Percentiles rank a stretch among this genome's conserved stretches.
Conservation (phyloP, 1,140 invertebrate genomes). For the Bathynomus jamesi region DNA sequence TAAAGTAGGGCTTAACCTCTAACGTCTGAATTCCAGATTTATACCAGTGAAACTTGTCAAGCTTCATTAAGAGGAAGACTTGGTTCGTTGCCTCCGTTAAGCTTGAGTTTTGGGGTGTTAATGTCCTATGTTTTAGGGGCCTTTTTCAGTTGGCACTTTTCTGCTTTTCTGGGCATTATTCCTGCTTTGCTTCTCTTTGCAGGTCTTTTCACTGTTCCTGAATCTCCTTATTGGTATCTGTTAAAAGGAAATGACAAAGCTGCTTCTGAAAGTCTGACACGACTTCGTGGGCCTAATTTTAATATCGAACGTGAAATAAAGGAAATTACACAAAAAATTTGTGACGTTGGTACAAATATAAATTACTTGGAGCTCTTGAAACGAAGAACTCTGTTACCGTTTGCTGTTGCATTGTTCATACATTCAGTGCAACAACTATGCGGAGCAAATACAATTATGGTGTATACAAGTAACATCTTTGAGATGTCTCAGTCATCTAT, state of each 20-base stretch:
- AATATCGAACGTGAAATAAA: conserved; percentile 5
- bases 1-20: too few relatives aligned
- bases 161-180: conserved; percentile 11
- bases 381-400: conserved; percentile 17
- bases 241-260: conserved; percentile 10
- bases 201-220: conserved; percentile 4
- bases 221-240: conserved; percentile 25
- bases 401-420: conserved; percentile 17
- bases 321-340: conserved; percentile 18
- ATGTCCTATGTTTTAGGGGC: conserved; percentile 11
- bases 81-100: conserved; percentile 9
- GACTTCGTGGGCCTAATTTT: conserved; percentile 18
- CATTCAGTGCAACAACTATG: conserved; percentile 21
- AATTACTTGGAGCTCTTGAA: conserved; percentile 15
- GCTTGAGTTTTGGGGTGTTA: conserved; percentile 17
- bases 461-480: conserved; percentile 24
- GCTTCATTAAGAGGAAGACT: conserved; percentile 8
- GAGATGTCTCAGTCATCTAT: conserved; percentile 2
- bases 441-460: conserved; percentile 24
- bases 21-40: not conserved
- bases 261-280: not conserved
- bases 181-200: not conserved
- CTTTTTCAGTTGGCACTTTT: conserved; percentile 12
- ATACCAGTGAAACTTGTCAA: not conserved
- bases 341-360: conserved; percentile 9